Evolutionary conservation across 2,888 invertebrate species (phyloP), one percentile per base, ranked within the genome.

Genomic region (Oasisia sp.): DNA sequence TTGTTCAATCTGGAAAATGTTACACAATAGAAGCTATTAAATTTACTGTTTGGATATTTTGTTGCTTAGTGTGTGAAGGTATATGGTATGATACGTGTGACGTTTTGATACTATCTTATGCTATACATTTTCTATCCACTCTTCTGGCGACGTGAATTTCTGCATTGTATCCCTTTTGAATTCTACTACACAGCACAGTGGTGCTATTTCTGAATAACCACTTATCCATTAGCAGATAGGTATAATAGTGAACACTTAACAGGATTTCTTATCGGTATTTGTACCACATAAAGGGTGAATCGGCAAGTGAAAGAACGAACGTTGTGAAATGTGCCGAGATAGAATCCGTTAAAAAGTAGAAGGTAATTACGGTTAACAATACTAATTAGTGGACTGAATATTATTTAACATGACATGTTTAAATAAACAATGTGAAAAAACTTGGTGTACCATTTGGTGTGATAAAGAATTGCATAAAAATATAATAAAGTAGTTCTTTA

Each of bases 401-500:
- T 74, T 74, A 19, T n/a, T 74, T 19, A 74, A 27, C 74, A 74
- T 74, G 27, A 5, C n/a, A 7, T 74, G 74, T 27, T 56, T 19
- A 74, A 74, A 74, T 74, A 74, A 74, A 74, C 74, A 74, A n/a
- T 74, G 27, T 27, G 7, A 27, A n/a, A 74, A 74, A 74, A 74
- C n/a, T 27, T 74, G 74, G 19, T 74, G 74, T 74, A n/a, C n/a
- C 7, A 74, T 27, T 27, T 27, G 74, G 27, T 74, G 74, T 74
- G 14, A 74, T 74, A 74, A 74, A 74, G 74, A 74, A 74, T 74
- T 74, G 74, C 74, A 74, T 74, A 74, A 74, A 27, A 74, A 74
- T 27, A 74, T 74, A 74, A 74, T 74, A 74, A 74, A 27, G 74
- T 74, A 74, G n/a, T 74, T 74, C 74, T 74, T 74, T 74, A 74